Base-by-base conservation (phyloP, 2,113 vertebrate species). In the Aphelocoma coerulescens region DNA sequence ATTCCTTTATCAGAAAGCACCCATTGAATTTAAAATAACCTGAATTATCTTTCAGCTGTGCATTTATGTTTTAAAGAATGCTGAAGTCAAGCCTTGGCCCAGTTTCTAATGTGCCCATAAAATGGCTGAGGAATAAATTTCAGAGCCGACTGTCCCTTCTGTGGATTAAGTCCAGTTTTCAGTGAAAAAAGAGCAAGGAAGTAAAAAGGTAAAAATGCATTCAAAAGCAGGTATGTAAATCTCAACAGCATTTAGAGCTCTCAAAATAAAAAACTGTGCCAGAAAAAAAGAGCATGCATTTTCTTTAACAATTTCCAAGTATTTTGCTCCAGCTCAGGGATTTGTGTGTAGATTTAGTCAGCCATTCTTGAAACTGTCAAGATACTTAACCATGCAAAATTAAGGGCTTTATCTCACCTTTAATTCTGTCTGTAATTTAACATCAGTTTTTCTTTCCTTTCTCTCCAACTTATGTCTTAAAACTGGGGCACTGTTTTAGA, bases 361-460 rank as follows among this genome's bases (percentile, higher is more conserved):
- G 68, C 13, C 80, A 51, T 72, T 94, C 85, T 77, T 81, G 61
- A 93, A 95, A 89, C 83, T 92, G 68, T 69, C 92, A 95, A 81
- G 79, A 75, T 63, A 84, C 72, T 75, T 80, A 89, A 75, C 85
- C 43, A 74, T 35, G 28, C 46, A 93, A 95, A 94, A 91, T 94
- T 76, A 86, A 68, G 68, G 78, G 55, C 75, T 93, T 97, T 85
- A 85, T 68, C 91, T 88, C 86, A 65, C 78, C 61, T 95, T 86
- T 81, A 95, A 87, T 94, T 92, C 68, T 68, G 52, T 84, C 85
- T 84, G 65, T 58, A 92, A 92, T 78, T 93, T 59, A 81, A 93
- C 39, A 55, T 84, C 77, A 79, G 66, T 63, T 81, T 93, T 95
- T 72, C 61, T 73, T 94, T 85, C 48, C 43, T 75, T 92, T 89